phyloP scores from a whole-genome alignment of 2,888 invertebrate species.

The Caenorhabditis sp. region DNA sequence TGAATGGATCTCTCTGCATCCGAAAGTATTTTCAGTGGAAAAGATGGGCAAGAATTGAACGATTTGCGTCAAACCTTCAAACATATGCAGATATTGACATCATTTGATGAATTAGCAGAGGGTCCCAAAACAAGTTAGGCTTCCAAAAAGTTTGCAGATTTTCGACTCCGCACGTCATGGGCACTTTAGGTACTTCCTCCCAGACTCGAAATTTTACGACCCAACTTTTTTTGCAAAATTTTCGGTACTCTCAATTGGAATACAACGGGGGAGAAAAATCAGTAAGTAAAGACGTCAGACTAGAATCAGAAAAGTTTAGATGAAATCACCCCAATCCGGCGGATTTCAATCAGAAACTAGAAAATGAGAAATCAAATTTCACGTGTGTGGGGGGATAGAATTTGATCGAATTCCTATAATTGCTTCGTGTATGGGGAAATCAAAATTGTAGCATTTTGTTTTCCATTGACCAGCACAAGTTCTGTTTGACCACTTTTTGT shows the following conservation, averaged over 20 bases:
- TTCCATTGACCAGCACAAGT: not conserved
- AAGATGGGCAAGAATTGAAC: not conserved
- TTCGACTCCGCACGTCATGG: slow-evolving; percentile 17
- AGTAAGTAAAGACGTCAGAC: not conserved
- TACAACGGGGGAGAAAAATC: not conserved
- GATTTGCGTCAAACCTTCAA: slow-evolving; percentile 15
- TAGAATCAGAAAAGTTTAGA: not conserved
- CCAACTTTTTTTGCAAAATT: slow-evolving; percentile 17
- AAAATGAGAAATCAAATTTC: not conserved
- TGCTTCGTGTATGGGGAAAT: slow-evolving; percentile 4
- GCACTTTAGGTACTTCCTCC: slow-evolving; percentile 20
- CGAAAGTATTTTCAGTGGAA: not conserved
- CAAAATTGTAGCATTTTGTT: slow-evolving; percentile 16
- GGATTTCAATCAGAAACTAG: slow-evolving; percentile 7
- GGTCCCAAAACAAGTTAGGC: not conserved
- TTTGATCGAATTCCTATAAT: slow-evolving; percentile 22
- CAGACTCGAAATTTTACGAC: slow-evolving; percentile 14
- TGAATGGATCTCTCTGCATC: slow-evolving; percentile 29
- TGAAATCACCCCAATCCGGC: not conserved
- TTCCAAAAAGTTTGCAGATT: slow-evolving; percentile 19
- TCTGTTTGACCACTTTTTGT: not conserved
- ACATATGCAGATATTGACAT: not conserved
- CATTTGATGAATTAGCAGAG: slow-evolving; percentile 26
- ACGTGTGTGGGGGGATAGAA: not conserved
- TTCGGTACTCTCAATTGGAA: too few species aligned